Evolutionary conservation across 2,888 invertebrate genomes (phyloP), one percentile per base, ranked within the genome.

Genomic region (Mongoloraphidia duomilia): DNA sequence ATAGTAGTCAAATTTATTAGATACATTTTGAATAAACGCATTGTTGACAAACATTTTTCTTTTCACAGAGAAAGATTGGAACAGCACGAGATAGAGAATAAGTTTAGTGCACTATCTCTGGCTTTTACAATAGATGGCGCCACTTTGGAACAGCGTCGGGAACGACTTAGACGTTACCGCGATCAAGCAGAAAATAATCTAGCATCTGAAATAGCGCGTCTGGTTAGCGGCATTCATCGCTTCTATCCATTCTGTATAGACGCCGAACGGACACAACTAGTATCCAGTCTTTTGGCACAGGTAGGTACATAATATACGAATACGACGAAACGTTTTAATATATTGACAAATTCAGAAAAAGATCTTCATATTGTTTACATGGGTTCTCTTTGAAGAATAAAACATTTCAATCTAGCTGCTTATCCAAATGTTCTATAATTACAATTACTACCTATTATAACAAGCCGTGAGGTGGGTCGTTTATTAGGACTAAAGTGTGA

Each of bases 161-260:
- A 74, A 50, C 66, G 76, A 26, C 77, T 77, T 58, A 68, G 70
- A 54, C 64, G 76, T 46, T 70, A 72, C 46, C 60, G 77, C 44
- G 76, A 78, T 61, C 72, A 75, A 56, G 75, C 76, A 0, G 78
- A 79, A 61, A 67, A 65, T 50, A 77, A 78, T 61, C 66, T 77
- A 50, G 66, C 68, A 47, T 62, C 62, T 39, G 77, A 78, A 62
- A 65, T 77, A 37, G 65, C 70, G 47, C 66, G 68, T 42, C 63
- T 78, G 34, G 44, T 46, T 11, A 33, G 45, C 14, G 53, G 43
- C 5, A 41, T 50, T 4, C 59, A 71, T 63, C 61, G 63, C n/a
- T 60, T 75, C 43, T 68, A 70, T 53, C 68, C 69, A 10, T 57
- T 72, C 14, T 73, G 72, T 55, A 62, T 66, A 13, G 73, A 75